Evolutionary conservation across 2,888 invertebrate species (phyloP), one percentile per base, ranked within the genome.

Genomic region (Aspidapion aeneum): DNA sequence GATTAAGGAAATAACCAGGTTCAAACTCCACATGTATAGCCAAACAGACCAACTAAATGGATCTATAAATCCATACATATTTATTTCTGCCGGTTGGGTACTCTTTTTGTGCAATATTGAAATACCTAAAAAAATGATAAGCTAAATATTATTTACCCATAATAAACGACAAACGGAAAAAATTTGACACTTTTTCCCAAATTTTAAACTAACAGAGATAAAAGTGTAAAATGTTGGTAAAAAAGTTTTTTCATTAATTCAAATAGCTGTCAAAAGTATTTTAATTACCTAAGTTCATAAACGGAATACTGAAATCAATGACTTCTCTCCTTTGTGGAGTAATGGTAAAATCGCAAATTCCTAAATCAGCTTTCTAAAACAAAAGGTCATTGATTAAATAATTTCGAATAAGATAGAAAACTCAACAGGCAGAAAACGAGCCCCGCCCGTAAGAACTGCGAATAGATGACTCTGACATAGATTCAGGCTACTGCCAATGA

Each of bases 271-370:
- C n/a, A n/a, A n/a, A n/a, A n/a, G n/a, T n/a, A n/a, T n/a, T n/a
- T n/a, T n/a, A n/a, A n/a, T 55, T 72, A 70, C 75, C 94, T 68
- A 98, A 82, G 72, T 94, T 96, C 94, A 99, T 97, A 80, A 98
- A 99, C 0, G 98, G 98, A 81, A 95, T 94, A 1, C 96, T 95
- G 77, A 97, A 97, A 79, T 96, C 96, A n/a, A 95, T 94, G 21
- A 87, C 89, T 69, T 89, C 87, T 71, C 96, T 87, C 61, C 98
- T 84, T 62, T 91, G 88, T 76, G 93, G 94, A 2, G 95, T 98
- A 65, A 98, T 97, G 0, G 98, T 98, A 70, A 99, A 82, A 76
- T 98, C 97, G 72, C 96, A 97, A 65, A 98, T 91, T 0, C 95
- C 98, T 71, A 99, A 85, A 78, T 98, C 95, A 5, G 96, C 96